Base-by-base conservation (phyloP, 2,888 invertebrate species). In the Himalopsyche tibetana region DNA sequence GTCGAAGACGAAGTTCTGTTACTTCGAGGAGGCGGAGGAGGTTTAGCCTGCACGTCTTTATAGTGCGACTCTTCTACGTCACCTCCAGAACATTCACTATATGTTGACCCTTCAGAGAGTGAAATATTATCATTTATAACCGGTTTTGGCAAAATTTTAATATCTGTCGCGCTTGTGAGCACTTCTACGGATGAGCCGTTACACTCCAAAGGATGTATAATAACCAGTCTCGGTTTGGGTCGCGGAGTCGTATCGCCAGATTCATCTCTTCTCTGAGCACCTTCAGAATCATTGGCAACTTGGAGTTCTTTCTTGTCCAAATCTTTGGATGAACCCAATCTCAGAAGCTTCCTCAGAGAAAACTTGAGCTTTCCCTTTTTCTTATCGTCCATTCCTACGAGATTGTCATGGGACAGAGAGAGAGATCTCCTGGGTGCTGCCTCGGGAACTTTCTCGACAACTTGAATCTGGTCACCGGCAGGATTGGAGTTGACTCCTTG, bases 141-240 rank as follows among this genome's bases (percentile, higher is more conserved):
- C 11, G 84, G 51, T 84, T 90, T 89, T n/a, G 91, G 91, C 82
- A 89, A 84, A 86, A 93, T 92, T 90, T 92, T 93, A 89, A 93
- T 89, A 90, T 93, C 93, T 89, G 91, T 91, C 89, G 93, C 93
- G 4, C 93, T 92, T 90, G 94, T 95, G 88, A 97, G 94, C 56
- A 97, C 97, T 90, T 97, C 96, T 2, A 97, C 96, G 87, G 94
- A 96, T 12, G 96, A 95, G 51, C 96, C 96, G 91, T 97, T 97
- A 87, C 97, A 94, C 90, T 98, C 97, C 89, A 97, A 93, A 17
- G 98, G 98, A 93, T 98, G 98, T 88, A 98, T 97, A 89, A 98
- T 98, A 87, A 97, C 97, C 40, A 97, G 93, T 19, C 96, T 94
- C 4, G 96, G 96, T 90, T 96, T 96, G 8, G 95, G 94, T 89